A percentile compares a stretch with the other conserved stretches of the same genome.
Conservation (phyloP, 2,797 vertebrate species). For the Cephalopachus bancanus region DNA sequence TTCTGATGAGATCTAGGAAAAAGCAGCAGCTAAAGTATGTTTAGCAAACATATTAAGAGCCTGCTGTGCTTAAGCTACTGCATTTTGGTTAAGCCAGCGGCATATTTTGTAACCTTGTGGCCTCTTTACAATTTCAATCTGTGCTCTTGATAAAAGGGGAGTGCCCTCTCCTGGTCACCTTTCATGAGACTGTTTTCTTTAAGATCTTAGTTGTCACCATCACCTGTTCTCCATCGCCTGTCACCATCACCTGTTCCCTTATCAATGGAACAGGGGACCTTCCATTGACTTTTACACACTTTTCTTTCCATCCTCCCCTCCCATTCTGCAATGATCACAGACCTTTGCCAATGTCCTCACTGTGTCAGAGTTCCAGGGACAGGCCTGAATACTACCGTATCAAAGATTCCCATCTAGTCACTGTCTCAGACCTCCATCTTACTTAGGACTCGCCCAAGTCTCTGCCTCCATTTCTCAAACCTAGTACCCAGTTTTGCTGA, state of each 20-base stretch:
- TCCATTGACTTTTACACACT: neutral
- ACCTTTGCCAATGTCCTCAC: neutral
- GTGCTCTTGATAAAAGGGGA: slow-evolving; percentile 53
- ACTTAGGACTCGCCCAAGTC: neutral
- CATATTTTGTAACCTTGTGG: neutral
- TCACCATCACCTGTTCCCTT: neutral
- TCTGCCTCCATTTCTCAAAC: slow-evolving; percentile 1
- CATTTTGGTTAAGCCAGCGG: neutral
- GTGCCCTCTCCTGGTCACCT: slow-evolving; percentile 62
- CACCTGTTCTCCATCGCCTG: neutral
- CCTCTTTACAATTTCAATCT: neutral
- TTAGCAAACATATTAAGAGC: neutral
- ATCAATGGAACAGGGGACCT: neutral
- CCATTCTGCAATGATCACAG: neutral
- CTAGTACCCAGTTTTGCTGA: neutral
- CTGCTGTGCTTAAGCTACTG: neutral
- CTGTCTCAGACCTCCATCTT: neutral
- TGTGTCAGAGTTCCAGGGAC: neutral
- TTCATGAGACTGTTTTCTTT: slow-evolving; percentile 49
- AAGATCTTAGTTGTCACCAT: neutral
- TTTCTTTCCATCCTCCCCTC: neutral
- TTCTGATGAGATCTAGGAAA: neutral
- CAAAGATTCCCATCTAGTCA: neutral
- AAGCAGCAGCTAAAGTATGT: neutral
- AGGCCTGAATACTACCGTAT: neutral